Base-by-base conservation (phyloP, 2,888 invertebrate genomes). In the Argyresthia albistria region DNA sequence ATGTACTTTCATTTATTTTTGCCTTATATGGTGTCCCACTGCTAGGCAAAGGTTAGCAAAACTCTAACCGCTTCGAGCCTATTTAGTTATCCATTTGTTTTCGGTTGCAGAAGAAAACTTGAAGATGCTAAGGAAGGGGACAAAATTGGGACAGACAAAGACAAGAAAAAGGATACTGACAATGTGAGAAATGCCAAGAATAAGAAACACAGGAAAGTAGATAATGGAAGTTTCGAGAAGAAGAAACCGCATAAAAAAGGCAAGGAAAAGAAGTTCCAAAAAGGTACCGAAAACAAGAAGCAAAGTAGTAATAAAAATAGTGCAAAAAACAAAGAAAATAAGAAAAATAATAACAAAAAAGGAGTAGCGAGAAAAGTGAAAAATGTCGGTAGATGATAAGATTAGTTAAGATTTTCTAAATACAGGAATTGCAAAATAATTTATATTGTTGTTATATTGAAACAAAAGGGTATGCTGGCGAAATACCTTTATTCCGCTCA, bases 31-130 rank as follows among this genome's bases (percentile, higher is more conserved):
- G n/a, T n/a, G n/a, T n/a, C n/a, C n/a, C n/a, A n/a, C n/a, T n/a
- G n/a, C n/a, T n/a, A n/a, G n/a, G 25, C 25, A 25, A 25, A 25
- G 25, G 25, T n/a, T n/a, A n/a, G n/a, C n/a, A n/a, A 25, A 25
- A 25, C 25, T 4, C 6, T 25, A 25, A 25, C 25, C 25, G n/a
- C n/a, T n/a, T n/a, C n/a, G 3, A 25, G 25, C 25, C 25, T 25
- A n/a, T n/a, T n/a, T n/a, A n/a, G n/a, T n/a, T n/a, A n/a, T n/a
- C n/a, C n/a, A n/a, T n/a, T n/a, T 35, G 4, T 43, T 14, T 54
- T 63, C 58, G 4, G 53, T 62, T 64, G 15, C 65, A 86, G 86
- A 59, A 70, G 84, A 53, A 81, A 80, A 70, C 42, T 78, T 16
- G 81, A 80, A 52, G 60, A 65, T 0, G 61, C 67, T 1, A 69